These are phyloP conservation scores for Urocynchramus pylzowi DNA, from an alignment of 2,113 vertebrate species.

Conservation along the genomic window DNA sequence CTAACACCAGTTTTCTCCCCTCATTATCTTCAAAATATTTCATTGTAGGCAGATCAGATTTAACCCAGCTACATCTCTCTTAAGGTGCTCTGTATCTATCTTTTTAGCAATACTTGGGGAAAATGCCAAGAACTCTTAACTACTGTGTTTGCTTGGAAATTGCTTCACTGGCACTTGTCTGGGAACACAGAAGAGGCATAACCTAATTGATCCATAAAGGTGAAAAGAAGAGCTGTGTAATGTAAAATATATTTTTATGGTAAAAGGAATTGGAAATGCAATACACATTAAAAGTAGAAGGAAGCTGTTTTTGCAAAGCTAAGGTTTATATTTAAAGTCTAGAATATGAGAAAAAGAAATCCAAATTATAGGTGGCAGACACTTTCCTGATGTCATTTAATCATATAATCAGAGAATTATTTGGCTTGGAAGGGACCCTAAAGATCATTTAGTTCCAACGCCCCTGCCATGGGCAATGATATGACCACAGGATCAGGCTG, in stretches of 20 bases:
- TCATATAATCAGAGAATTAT: neutral
- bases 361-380: neutral
- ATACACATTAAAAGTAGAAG: neutral
- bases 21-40: neutral
- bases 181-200: neutral
- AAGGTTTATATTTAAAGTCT: neutral
- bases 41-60: neutral
- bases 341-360: neutral
- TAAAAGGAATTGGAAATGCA: constrained; percentile 12
- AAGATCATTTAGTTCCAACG: neutral
- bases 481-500: neutral
- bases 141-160: constrained; percentile 1
- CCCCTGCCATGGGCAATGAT: neutral
- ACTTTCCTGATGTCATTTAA: neutral
- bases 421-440: neutral
- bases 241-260: neutral
- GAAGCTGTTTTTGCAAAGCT: neutral
- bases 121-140: neutral
- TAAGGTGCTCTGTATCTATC: neutral
- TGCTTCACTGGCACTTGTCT: constrained; percentile 35
- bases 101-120: constrained; percentile 12
- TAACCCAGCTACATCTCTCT: neutral
- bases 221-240: constrained; percentile 49
- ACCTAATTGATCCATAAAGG: constrained; percentile 60
- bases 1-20: neutral